Base-by-base conservation (phyloP, 2,888 invertebrate genomes). In the Ochlodes sylvanus region DNA sequence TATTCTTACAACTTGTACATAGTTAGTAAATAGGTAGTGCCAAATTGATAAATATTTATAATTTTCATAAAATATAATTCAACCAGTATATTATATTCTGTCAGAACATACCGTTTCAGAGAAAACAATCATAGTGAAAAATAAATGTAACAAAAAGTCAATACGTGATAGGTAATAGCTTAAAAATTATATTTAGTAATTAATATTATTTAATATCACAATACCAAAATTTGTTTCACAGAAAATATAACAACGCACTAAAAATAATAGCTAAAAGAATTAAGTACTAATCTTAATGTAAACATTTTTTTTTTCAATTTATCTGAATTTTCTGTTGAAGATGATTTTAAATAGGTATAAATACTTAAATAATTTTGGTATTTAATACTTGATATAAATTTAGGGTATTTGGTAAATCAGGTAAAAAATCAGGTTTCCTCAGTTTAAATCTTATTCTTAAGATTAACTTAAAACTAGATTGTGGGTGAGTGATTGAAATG, bases 301-400 rank as follows among this genome's bases (percentile, higher is more conserved):
- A 42, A 47, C 7, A 1, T 7, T 9, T 47, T 47, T 47, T 17
- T 47, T 47, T 7, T 47, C 6, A 15, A 5, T 17, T 47, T 47
- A 12, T 12, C 38, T 1, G 38, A 47, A n/a, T 17, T 47, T 47
- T 47, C 15, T 17, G 7, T 44, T 15, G 1, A 17, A 2, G 17
- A 17, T 17, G 15, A 47, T 15, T 47, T 17, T 52, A 52, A 19
- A 52, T 19, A 50, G 17, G 19, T 50, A 4, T 7, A 19, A 44
- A 44, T 54, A 54, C 32, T 54, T n/a, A 54, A 17, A 32, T 54
- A 54, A 27, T 54, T 44, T 44, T 60, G 60, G 60, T 60, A n/a
- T 44, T 12, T 60, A 60, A 60, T 60, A 60, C 42, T 60, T 60
- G 9, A 44, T 10, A 15, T 60, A 60, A 44, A 41, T 60, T 42